Percentiles rank a stretch among this genome's conserved stretches.
phyloP scores from a whole-genome alignment of 2,113 vertebrate genomes.

The Colossoma macropomum region DNA sequence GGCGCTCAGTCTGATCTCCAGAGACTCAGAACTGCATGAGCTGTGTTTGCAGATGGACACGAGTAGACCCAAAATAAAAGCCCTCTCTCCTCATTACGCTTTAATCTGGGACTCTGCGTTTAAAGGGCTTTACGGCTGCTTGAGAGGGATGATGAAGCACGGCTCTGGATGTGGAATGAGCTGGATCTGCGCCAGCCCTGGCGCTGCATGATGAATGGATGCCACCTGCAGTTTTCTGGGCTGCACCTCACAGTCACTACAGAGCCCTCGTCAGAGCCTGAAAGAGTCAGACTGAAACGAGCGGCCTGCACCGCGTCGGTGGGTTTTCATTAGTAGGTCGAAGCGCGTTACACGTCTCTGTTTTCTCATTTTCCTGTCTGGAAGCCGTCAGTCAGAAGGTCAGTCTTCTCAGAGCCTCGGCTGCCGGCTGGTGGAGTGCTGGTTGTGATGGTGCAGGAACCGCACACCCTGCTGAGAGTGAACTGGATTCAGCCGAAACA shows the following conservation, averaged over 20 bases:
- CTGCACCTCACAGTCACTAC: not conserved
- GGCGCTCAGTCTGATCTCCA: not conserved
- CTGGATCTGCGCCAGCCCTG: slow-evolving; percentile 16
- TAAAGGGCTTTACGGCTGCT: not conserved
- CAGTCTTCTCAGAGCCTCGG: too few relatives aligned
- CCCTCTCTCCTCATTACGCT: not conserved
- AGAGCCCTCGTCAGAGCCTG: not conserved
- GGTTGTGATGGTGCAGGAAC: not conserved
- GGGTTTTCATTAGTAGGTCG: too few relatives aligned
- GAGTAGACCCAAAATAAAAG: too few relatives aligned
- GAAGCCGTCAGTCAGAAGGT: too few relatives aligned
- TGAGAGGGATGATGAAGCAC: too few relatives aligned
- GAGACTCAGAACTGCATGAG: not conserved
- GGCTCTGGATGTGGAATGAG: not conserved
- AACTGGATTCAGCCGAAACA: not conserved
- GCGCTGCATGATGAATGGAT: slow-evolving; percentile 29
- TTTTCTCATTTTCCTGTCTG: too few relatives aligned
- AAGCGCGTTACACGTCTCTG: too few relatives aligned
- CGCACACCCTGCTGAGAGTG: not conserved
- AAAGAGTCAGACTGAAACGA: not conserved
- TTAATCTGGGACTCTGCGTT: not conserved
- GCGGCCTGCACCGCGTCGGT: not conserved
- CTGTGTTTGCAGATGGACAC: too few relatives aligned
- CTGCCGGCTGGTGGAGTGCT: not conserved
- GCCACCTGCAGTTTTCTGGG: slow-evolving; percentile 19